Evolutionary conservation across 1,140 invertebrate species (phyloP).

Genomic region (Pseudomyrmex sp.): DNA sequence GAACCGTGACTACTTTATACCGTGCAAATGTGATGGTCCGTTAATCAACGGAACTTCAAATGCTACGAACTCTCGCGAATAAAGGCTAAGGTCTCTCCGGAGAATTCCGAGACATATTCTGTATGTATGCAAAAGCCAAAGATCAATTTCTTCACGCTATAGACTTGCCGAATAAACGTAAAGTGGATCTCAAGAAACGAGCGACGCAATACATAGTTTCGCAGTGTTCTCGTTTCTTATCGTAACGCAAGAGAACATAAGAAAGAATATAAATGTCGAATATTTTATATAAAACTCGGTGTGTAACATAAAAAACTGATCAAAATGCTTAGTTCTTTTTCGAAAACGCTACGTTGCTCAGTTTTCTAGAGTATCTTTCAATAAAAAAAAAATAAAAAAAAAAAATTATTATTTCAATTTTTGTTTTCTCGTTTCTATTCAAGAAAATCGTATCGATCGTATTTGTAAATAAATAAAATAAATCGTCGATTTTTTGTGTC

Average conservation of each 20-base stretch:
- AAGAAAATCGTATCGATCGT: not conserved
- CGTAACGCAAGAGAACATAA: not conserved
- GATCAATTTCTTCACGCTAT: constrained; percentile 20
- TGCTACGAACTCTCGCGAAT: not conserved
- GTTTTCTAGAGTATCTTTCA: not conserved
- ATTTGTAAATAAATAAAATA: too few relatives aligned
- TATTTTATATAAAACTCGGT: not conserved
- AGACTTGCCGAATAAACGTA: not conserved
- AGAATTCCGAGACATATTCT: not conserved
- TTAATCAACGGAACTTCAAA: constrained; percentile 40
- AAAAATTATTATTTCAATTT: not conserved
- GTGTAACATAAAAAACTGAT: not conserved
- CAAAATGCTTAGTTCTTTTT: not conserved
- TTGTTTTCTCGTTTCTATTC: too few relatives aligned
- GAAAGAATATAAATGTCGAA: not conserved
- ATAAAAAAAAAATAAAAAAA: too few relatives aligned
- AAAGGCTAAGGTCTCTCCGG: constrained; percentile 21
- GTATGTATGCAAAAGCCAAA: constrained; percentile 19
- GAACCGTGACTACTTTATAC: not conserved
- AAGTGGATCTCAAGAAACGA: not conserved
- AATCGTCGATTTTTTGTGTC: not conserved
- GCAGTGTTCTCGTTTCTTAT: not conserved
- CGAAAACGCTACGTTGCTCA: not conserved
- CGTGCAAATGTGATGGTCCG: constrained; percentile 9
- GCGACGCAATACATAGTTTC: not conserved